Evolutionary conservation across 2,888 invertebrate species (phyloP), one percentile per base, ranked within the genome.

Genomic region (Oasisia sp.): DNA sequence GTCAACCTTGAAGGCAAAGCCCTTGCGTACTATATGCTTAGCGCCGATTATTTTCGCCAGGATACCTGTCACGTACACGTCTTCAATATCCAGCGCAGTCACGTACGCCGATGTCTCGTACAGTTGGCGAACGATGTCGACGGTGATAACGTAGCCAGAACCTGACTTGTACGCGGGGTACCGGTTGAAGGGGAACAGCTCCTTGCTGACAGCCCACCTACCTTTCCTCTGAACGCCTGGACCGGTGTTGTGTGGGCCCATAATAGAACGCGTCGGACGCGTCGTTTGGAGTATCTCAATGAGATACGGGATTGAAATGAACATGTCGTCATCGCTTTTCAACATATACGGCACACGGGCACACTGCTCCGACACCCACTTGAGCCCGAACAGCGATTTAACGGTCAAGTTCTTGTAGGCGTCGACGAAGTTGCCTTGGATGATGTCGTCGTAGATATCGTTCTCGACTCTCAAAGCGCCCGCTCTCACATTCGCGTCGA

Each of bases 1-100:
- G 90, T 90, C 91, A 32, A 93, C 93, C 94, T 93, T 93, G 89
- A 91, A 94, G 32, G 94, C 93, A 92, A 94, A 94, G 14, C 94
- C 94, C 32, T 58, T 19, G 38, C 92, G 93, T 45, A 44, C 32
- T n/a, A 93, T 32, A 91, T 94, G 94, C 44, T 91, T 93, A 14
- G 92, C 94, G 27, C 92, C 92, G 50, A 94, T 91, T 45, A 94
- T 93, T 90, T 92, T 91, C 3, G 93, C 94, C n/a, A 94, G 56
- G n/a, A 94, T 94, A n/a, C 94, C 94, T 32, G 94, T 94, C n/a
- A 94, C 93, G 91, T 94, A 94, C n/a, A 94, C 94, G 92, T 94
- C 94, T 74, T 94, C 94, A 32, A 94, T 94, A 89, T 93, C 93
- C 19, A 94, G 93, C 38, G 89, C 90, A 9, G 93, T 93, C 32